Percentiles rank a stretch among this genome's conserved stretches.
Conservation (phyloP, 2,113 vertebrate genomes). For the Ciconia stormi region DNA sequence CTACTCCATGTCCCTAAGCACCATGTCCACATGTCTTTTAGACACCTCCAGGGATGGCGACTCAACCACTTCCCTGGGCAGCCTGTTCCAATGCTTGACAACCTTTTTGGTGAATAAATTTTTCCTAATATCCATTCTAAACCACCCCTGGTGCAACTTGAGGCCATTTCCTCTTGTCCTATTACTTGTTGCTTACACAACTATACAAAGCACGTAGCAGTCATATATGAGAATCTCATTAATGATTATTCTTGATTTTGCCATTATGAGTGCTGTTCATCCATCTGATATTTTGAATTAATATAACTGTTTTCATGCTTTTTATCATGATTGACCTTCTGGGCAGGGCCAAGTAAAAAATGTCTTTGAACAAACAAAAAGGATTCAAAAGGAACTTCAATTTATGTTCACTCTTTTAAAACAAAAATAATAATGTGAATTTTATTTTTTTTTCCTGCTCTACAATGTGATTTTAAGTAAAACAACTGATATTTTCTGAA, state of each 20-base stretch:
- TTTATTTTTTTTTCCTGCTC: not conserved
- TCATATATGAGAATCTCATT: not conserved
- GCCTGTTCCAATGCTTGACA: not conserved
- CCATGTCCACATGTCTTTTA: not conserved
- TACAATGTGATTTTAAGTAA: not conserved
- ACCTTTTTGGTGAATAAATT: not conserved
- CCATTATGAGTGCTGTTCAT: not conserved
- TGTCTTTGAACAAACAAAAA: not conserved
- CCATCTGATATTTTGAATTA: not conserved
- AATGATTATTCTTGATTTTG: not conserved
- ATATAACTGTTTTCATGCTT: not conserved
- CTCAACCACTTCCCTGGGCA: not conserved
- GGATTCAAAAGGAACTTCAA: not conserved
- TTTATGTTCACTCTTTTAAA: not conserved
- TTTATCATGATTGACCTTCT: not conserved
- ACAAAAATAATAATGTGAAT: not conserved
- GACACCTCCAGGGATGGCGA: not conserved
- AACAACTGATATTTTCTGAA: not conserved
- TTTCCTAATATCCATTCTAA: not conserved
- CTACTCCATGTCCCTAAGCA: not conserved
- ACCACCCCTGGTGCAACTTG: not conserved
- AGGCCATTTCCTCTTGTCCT: not conserved
- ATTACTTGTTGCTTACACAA: not conserved
- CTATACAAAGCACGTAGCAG: not conserved
- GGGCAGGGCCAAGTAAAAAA: not conserved